Percentiles rank a stretch among this genome's conserved stretches.
Evolutionary conservation across 2,888 invertebrate genomes (phyloP).

Genomic region (Eucera pruinosa): DNA sequence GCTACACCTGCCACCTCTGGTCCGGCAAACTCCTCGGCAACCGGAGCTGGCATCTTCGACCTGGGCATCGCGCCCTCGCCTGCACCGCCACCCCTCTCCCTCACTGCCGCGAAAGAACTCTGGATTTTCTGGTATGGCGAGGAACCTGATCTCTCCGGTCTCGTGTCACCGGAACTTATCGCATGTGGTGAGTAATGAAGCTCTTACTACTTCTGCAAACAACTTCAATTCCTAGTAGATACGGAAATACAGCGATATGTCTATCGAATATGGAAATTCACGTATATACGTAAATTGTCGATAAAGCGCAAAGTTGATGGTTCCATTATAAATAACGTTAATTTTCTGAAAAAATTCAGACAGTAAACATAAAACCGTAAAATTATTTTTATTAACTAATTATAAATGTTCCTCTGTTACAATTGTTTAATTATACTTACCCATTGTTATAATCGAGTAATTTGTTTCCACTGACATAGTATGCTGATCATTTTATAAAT

Average conservation of each 20-base stretch:
- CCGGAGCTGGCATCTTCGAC: slow-evolving; percentile 83
- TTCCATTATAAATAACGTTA: neutral
- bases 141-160: slow-evolving; percentile 94
- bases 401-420: too few relatives aligned
- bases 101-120: slow-evolving; percentile 96
- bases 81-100: slow-evolving; percentile 91
- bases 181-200: slow-evolving; percentile 90
- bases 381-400: too few relatives aligned
- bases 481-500: too few relatives aligned
- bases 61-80: slow-evolving; percentile 86
- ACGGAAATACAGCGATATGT: neutral
- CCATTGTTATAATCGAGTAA: too few relatives aligned
- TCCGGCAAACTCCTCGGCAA: slow-evolving; percentile 83
- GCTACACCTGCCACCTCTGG: slow-evolving; percentile 84
- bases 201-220: neutral
- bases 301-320: neutral
- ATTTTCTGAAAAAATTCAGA: too few relatives aligned
- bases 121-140: slow-evolving; percentile 99
- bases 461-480: too few relatives aligned
- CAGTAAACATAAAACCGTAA: too few relatives aligned
- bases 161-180: slow-evolving; percentile 94
- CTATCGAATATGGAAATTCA: neutral
- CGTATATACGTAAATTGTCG: neutral
- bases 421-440: too few relatives aligned
- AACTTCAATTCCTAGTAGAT: neutral